Evolutionary conservation across 2,888 invertebrate species (phyloP).

Genomic region (Tenthredo livida): DNA sequence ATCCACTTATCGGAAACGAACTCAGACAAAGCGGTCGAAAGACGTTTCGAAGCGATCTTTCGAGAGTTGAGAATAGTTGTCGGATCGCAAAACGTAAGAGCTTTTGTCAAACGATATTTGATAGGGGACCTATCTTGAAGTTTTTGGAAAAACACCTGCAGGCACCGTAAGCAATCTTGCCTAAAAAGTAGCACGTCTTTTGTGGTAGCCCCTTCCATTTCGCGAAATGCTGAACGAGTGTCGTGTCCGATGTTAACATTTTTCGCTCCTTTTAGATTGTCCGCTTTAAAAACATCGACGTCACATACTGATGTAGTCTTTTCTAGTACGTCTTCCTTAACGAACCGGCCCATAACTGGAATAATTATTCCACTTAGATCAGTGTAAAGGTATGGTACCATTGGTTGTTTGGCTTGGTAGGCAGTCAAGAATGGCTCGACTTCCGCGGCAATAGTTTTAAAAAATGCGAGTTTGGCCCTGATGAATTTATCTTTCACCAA

Average conservation of each 20-base stretch:
- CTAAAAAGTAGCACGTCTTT: slow-evolving; percentile 45
- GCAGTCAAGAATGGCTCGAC: slow-evolving; percentile 48
- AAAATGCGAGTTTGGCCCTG: slow-evolving; percentile 47
- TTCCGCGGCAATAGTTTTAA: slow-evolving; percentile 36
- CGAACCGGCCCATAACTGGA: slow-evolving; percentile 47
- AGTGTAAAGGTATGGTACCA: slow-evolving; percentile 45
- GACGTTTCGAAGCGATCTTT: slow-evolving; percentile 27
- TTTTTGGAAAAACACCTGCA: slow-evolving; percentile 35
- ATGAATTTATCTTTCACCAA: slow-evolving; percentile 56
- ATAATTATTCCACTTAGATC: slow-evolving; percentile 20
- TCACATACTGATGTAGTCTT: slow-evolving; percentile 40
- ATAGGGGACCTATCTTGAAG: slow-evolving; percentile 48
- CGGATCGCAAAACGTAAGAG: slow-evolving; percentile 49
- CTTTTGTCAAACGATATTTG: slow-evolving; percentile 40
- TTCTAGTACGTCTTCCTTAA: slow-evolving; percentile 50
- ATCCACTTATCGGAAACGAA: slow-evolving; percentile 41
- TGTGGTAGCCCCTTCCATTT: neutral
- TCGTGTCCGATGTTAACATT: slow-evolving; percentile 45
- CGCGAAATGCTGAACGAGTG: slow-evolving; percentile 43
- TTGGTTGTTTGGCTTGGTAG: slow-evolving; percentile 46
- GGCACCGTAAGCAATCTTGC: slow-evolving; percentile 26
- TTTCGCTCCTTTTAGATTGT: slow-evolving; percentile 49
- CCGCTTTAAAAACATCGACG: slow-evolving; percentile 42
- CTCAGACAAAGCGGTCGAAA: slow-evolving; percentile 29
- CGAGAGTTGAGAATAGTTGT: slow-evolving; percentile 19